Percentiles rank a stretch among this genome's conserved stretches.
Conservation (phyloP, 2,797 vertebrate genomes). For the Ciconia nigra region DNA sequence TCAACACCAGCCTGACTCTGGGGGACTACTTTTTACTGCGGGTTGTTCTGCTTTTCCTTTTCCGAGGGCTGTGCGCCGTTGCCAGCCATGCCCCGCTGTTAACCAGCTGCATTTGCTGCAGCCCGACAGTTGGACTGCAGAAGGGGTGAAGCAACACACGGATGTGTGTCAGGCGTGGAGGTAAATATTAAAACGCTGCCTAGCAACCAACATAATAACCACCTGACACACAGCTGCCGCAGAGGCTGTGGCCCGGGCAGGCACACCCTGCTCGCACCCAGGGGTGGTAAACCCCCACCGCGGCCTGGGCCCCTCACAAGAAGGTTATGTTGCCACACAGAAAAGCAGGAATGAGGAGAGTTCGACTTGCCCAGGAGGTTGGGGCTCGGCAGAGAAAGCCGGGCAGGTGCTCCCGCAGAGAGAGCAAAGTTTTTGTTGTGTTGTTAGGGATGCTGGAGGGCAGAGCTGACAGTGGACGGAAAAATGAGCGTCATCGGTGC, state of each 20-base stretch:
- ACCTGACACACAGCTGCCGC: background rate
- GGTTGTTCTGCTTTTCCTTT: fast-evolving
- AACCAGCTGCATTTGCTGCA: background rate
- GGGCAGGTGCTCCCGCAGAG: background rate
- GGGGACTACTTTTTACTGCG: fast-evolving
- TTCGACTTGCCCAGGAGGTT: fast-evolving
- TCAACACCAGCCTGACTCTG: background rate
- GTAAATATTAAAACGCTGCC: slow-evolving; percentile 63
- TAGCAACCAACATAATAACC: slow-evolving; percentile 24
- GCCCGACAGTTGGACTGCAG: background rate
- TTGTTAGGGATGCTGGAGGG: background rate
- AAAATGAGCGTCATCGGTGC: fast-evolving
- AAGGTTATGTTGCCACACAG: background rate
- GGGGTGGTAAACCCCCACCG: background rate
- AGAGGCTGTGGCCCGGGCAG: background rate
- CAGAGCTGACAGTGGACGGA: fast-evolving
- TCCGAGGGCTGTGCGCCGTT: fast-evolving
- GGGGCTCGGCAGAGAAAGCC: background rate
- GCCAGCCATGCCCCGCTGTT: background rate
- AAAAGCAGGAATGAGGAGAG: background rate
- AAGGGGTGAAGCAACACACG: background rate
- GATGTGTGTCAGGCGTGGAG: background rate
- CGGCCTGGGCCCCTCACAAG: background rate
- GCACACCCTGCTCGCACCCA: background rate
- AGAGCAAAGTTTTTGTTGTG: background rate